Conservation (phyloP, 2,113 vertebrate genomes). For the Rhodinocichla rosea region DNA sequence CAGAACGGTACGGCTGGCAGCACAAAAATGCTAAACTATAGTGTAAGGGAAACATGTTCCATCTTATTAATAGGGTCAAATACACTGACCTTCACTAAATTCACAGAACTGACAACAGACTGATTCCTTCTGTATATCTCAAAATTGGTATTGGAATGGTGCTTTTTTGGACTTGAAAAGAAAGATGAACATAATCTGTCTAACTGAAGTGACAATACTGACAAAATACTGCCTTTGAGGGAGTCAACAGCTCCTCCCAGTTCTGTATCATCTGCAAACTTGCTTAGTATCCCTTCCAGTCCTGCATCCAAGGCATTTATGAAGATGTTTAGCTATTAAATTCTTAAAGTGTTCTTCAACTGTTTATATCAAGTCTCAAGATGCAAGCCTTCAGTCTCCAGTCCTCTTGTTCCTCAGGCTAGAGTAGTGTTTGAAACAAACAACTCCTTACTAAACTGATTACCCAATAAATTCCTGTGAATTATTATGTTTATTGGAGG, state of each 20-base stretch:
- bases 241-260: neutral
- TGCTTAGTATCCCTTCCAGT: neutral
- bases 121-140: neutral
- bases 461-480: neutral
- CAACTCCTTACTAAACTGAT: neutral
- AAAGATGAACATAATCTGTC: neutral
- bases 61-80: neutral
- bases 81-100: neutral
- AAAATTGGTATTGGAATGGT: neutral
- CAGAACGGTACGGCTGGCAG: neutral
- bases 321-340: neutral
- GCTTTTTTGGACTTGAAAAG: neutral
- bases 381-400: neutral
- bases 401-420: neutral
- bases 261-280: neutral
- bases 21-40: neutral
- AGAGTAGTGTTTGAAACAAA: neutral
- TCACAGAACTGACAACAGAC: neutral
- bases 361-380: neutral
- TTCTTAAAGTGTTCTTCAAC: neutral
- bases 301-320: neutral
- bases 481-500: neutral
- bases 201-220: neutral
- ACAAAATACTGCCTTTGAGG: neutral
- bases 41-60: neutral